A percentile compares a stretch with the other conserved stretches of the same genome.
Evolutionary conservation across 2,797 vertebrate species (phyloP).

Genomic region (Melopsittacus undulatus): DNA sequence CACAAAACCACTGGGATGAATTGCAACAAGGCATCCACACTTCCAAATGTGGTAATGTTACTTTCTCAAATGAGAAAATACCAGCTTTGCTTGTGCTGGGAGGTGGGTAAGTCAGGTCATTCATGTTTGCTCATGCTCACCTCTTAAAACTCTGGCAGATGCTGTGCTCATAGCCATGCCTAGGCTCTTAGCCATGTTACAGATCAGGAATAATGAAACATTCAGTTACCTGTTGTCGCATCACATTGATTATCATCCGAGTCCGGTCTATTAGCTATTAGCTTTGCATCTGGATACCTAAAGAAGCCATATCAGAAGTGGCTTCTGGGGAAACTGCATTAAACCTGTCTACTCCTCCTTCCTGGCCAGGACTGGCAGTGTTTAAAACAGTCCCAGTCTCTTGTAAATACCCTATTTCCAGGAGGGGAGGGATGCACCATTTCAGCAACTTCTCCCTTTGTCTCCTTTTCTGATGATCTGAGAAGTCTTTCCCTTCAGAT

Average conservation of each 20-base stretch:
- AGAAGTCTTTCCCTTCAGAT: neutral
- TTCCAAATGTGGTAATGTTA: neutral
- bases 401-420: neutral
- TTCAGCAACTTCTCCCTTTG: neutral
- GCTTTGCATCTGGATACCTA: neutral
- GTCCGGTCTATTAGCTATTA: neutral
- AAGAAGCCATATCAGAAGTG: neutral
- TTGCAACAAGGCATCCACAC: neutral
- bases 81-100: neutral
- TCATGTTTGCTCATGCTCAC: accelerated
- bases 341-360: neutral
- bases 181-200: neutral
- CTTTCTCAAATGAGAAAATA: neutral
- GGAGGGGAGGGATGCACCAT: neutral
- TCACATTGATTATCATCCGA: neutral
- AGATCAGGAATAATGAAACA: neutral
- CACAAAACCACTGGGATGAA: neutral
- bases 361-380: neutral
- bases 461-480: neutral
- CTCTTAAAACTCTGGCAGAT: neutral
- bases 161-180: neutral
- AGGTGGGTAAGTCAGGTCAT: neutral
- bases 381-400: neutral
- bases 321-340: neutral
- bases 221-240: neutral